phyloP scores from a whole-genome alignment of 2,113 vertebrate genomes.

The Crypturellus undulatus region DNA sequence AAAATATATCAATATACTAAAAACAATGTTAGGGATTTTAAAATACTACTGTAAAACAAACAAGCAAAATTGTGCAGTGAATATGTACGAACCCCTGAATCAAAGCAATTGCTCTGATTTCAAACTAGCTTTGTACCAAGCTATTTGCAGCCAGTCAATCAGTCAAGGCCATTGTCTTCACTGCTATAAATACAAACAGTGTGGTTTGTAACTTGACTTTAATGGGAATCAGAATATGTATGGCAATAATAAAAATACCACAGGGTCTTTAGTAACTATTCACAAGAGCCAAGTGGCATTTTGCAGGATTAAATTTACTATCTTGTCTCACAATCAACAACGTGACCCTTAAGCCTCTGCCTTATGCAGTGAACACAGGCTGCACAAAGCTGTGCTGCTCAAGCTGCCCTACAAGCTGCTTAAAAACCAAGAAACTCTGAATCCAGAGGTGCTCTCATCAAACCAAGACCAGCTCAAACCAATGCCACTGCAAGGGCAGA shows the following conservation, averaged over 20 bases:
- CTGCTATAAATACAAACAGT: background rate
- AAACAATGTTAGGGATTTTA: background rate
- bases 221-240: background rate
- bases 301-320: background rate
- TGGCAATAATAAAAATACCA: background rate
- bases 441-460: too few species aligned
- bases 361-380: too few species aligned
- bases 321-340: too few species aligned
- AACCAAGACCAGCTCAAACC: too few species aligned
- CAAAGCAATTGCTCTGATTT: background rate
- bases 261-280: background rate
- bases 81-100: background rate
- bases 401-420: too few species aligned
- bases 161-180: background rate
- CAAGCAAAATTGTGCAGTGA: accelerated
- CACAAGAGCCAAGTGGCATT: background rate
- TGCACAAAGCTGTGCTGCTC: too few species aligned
- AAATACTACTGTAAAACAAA: background rate
- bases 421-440: too few species aligned
- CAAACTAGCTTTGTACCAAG: background rate
- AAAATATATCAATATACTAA: background rate
- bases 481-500: too few species aligned
- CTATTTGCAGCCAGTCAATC: background rate
- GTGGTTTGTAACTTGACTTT: background rate
- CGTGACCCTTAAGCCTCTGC: too few species aligned